Conservation (phyloP, 2,888 invertebrate species). For the Ophonus ardosiacus region DNA sequence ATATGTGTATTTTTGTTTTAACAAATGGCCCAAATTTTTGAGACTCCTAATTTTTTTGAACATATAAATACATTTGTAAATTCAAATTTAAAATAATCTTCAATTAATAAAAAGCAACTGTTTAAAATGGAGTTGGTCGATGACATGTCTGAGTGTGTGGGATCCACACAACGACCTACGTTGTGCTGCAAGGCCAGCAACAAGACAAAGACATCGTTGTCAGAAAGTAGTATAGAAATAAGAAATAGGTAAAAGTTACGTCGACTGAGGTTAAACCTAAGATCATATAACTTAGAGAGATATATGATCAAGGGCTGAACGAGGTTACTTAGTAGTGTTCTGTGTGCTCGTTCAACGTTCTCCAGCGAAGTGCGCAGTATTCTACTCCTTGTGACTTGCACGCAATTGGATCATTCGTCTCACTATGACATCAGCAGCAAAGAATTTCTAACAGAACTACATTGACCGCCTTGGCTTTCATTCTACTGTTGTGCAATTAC, state of each 20-base stretch:
- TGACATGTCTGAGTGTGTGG: constrained; percentile 7
- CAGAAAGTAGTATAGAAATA: background rate
- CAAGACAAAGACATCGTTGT: constrained; percentile 3
- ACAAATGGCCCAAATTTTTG: too few species aligned
- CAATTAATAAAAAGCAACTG: too few species aligned
- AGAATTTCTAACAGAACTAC: background rate
- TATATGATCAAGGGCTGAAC: too few species aligned
- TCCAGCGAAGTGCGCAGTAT: constrained; percentile 25
- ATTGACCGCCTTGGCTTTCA: constrained; percentile 9
- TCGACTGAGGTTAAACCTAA: too few species aligned
- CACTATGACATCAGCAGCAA: constrained; percentile 19
- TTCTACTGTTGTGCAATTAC: background rate
- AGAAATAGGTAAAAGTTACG: constrained; percentile 11
- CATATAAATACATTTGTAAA: too few species aligned
- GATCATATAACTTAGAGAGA: too few species aligned
- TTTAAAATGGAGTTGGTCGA: background rate
- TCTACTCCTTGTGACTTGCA: constrained; percentile 4
- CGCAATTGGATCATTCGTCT: constrained; percentile 37
- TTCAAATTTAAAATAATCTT: too few species aligned
- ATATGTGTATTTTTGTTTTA: too few species aligned
- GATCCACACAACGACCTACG: constrained; percentile 13
- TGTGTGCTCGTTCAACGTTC: background rate
- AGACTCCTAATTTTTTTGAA: too few species aligned
- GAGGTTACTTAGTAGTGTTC: background rate
- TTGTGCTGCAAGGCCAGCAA: background rate